Evolutionary conservation across 2,888 invertebrate genomes (phyloP).

Genomic region (Drosophila subquinaria): DNA sequence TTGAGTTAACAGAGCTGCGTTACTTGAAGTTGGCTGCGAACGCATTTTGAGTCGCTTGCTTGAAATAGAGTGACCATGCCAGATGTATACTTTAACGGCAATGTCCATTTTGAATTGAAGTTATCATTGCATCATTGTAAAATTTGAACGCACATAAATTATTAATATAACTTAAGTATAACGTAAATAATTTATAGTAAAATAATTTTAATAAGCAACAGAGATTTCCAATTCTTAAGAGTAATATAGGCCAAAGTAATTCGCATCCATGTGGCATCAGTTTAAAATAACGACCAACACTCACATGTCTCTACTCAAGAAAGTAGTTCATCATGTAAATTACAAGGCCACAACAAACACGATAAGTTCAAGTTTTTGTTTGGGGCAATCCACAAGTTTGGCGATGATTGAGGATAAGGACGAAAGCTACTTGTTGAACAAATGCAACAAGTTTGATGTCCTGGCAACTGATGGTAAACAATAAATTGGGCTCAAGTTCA

Average conservation of each 20-base stretch:
- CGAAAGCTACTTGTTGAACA: slow-evolving; percentile 37
- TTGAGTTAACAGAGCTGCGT: slow-evolving; percentile 18
- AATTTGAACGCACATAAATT: background rate
- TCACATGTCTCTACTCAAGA: background rate
- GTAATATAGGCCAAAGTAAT: background rate
- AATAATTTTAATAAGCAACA: background rate
- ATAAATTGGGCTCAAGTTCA: slow-evolving; percentile 70
- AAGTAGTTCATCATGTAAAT: slow-evolving; percentile 7
- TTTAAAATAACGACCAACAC: background rate
- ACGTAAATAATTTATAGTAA: background rate
- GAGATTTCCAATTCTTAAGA: background rate
- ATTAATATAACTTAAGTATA: too few species aligned
- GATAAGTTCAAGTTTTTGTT: slow-evolving; percentile 42
- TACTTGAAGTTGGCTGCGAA: background rate
- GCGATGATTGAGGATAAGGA: slow-evolving; percentile 9
- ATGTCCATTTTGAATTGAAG: background rate
- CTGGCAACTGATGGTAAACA: slow-evolving; percentile 69
- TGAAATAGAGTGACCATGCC: slow-evolving; percentile 24
- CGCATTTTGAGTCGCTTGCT: background rate
- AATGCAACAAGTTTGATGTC: slow-evolving; percentile 65
- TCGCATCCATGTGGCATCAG: background rate
- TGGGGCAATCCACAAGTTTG: slow-evolving; percentile 26
- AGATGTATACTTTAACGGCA: fast-evolving
- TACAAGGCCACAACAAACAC: slow-evolving; percentile 27
- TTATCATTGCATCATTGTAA: background rate